These are phyloP conservation scores for Orthosia incerta DNA, from an alignment of 2,888 invertebrate genomes.

Conservation along the genomic window DNA sequence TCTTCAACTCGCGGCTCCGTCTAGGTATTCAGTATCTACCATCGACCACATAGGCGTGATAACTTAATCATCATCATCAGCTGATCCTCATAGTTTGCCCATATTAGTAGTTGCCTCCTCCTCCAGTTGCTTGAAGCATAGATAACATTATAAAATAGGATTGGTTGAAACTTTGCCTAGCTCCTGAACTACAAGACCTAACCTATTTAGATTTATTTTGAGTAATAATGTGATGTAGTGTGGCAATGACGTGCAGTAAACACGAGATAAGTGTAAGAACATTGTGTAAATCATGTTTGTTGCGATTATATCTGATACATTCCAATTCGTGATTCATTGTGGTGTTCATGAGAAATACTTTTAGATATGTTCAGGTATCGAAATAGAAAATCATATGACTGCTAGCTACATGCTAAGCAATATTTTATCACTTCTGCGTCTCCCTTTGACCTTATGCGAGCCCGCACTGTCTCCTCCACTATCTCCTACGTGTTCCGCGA, in stretches of 20 bases:
- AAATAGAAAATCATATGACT: not conserved
- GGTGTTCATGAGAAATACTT: slow-evolving; percentile 15
- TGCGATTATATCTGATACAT: slow-evolving; percentile 35
- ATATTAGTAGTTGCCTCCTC: not conserved
- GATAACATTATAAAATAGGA: too few species aligned
- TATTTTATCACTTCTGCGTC: too few species aligned
- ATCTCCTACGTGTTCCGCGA: too few species aligned
- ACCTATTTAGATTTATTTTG: slow-evolving; percentile 68
- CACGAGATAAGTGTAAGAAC: slow-evolving; percentile 65
- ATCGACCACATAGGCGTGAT: too few species aligned
- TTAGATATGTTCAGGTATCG: not conserved
- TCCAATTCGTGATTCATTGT: slow-evolving; percentile 46
- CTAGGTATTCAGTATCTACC: too few species aligned
- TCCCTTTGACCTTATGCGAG: too few species aligned
- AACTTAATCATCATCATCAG: not conserved
- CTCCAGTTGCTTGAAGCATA: too few species aligned
- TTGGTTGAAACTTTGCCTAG: not conserved
- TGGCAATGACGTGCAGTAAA: slow-evolving; percentile 48
- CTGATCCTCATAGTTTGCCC: not conserved
- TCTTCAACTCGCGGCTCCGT: too few species aligned
- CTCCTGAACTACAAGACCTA: slow-evolving; percentile 37
- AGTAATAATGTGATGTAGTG: slow-evolving; percentile 80
- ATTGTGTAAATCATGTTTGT: slow-evolving; percentile 70
- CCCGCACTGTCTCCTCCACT: too few species aligned
- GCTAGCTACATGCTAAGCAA: too few species aligned